These are phyloP conservation scores for Oppia nitens DNA, from an alignment of 1,140 invertebrate species.

Conservation along the genomic window DNA sequence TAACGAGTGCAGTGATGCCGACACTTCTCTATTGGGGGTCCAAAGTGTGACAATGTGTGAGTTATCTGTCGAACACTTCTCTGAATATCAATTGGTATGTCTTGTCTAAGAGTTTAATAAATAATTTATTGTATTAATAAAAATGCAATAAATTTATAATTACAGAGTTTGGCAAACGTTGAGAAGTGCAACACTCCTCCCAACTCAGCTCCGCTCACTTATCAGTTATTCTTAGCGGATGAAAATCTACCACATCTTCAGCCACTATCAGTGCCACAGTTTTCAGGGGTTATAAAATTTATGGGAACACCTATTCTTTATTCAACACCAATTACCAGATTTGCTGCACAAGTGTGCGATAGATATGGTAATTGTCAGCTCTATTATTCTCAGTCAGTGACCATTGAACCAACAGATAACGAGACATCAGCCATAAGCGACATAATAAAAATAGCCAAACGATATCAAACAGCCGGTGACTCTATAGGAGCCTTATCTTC, in stretches of 20 bases:
- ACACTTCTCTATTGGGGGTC: conserved; percentile 17
- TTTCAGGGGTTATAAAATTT: conserved; percentile 18
- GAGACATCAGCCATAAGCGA: neutral
- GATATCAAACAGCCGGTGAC: conserved; percentile 11
- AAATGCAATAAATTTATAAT: neutral
- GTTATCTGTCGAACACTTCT: conserved; percentile 14
- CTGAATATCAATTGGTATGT: conserved; percentile 20
- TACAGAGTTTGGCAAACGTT: conserved; percentile 15
- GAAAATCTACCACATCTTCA: neutral
- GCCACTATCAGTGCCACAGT: conserved; percentile 19
- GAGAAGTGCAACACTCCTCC: conserved; percentile 18
- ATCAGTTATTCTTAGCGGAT: conserved; percentile 18
- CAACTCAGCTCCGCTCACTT: conserved; percentile 17
- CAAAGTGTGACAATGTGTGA: conserved; percentile 19
- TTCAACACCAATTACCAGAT: neutral
- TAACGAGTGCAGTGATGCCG: conserved; percentile 16
- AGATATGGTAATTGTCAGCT: conserved; percentile 13
- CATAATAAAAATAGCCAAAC: conserved; percentile 3
- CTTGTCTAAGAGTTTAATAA: neutral
- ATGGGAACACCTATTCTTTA: conserved; percentile 12
- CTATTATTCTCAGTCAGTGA: neutral
- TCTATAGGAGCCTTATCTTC: conserved; percentile 4
- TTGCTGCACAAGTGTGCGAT: conserved; percentile 12
- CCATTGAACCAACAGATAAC: conserved; percentile 2
- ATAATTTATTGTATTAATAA: neutral